Evolutionary conservation across 2,888 invertebrate genomes (phyloP), one percentile per base, ranked within the genome.

Genomic region (Acleris laterana): DNA sequence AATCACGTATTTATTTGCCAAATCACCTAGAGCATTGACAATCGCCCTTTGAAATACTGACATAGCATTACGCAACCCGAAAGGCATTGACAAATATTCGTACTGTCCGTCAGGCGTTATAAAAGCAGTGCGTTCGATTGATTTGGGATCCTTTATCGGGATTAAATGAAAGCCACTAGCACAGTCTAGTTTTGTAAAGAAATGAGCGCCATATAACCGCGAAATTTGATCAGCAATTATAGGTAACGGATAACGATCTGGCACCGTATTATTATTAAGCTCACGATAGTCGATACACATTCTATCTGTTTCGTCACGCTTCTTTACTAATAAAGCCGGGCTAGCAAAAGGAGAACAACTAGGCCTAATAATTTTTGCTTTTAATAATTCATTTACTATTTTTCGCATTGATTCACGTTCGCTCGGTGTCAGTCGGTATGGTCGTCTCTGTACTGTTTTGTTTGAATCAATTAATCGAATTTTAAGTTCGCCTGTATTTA

Each of bases 31-130:
- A 11, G 63, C 63, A 3, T 68, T 55, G 2, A 52, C 20, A 3
- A 59, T 20, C 1, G 68, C 62, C 0, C 79, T 44, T 59, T 77
- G 76, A 63, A 85, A 83, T 3, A 78, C 77, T 5, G 78, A 69
- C 17, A 81, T 80, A 2, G 73, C 69, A 61, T 79, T 82, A 28
- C 73, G 77, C 6, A 83, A 64, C 6, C 85, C 84, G 75, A 87
- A 87, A 1, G 82, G 85, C 28, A 76, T 74, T 66, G 68, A 71
- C 38, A 74, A 58, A 66, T 82, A 81, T 71, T 85, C 79, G 69
- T 72, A 82, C 50, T 83, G 83, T 32, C 80, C 79, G 79, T 46
- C 44, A 1, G 44, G 44, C 1, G 57, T 57, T 3, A 57, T 17
- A 17, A 57, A 57, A 2, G 57, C 70, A 0, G 81, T 81, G 58